phyloP scores from a whole-genome alignment of 2,113 vertebrate genomes.

The Eudyptes chrysolophus region DNA sequence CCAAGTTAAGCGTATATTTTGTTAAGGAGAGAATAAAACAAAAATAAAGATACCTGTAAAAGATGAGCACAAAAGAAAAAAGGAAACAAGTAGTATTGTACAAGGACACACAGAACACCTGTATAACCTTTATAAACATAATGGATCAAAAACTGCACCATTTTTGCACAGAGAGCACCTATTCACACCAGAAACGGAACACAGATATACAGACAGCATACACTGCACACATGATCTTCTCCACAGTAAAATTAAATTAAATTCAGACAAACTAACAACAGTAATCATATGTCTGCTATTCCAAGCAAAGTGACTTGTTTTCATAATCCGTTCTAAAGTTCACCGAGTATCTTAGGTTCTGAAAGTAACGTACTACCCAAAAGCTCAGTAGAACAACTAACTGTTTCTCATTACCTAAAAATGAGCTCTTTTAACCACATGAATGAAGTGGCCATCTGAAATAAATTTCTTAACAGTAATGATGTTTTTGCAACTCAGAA shows the following conservation, averaged over 20 bases:
- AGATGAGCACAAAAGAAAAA: not conserved
- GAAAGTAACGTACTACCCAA: not conserved
- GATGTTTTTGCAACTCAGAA: not conserved
- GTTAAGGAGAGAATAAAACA: not conserved
- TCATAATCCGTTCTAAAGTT: not conserved
- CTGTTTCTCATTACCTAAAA: not conserved
- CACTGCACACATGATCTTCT: not conserved
- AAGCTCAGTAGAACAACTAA: not conserved
- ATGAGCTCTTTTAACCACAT: not conserved
- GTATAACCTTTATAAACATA: not conserved
- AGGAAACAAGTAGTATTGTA: not conserved
- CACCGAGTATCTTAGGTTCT: too few relatives aligned
- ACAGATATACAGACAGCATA: not conserved
- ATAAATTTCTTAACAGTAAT: not conserved
- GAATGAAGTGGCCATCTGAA: not conserved
- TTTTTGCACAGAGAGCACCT: not conserved
- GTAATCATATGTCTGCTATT: not conserved
- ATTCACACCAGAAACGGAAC: not conserved
- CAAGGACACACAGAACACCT: not conserved
- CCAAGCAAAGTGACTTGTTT: not conserved
- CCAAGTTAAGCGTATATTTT: not conserved
- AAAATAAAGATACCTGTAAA: not conserved
- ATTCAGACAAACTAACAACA: not conserved
- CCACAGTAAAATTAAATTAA: not conserved
- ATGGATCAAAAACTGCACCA: not conserved